These are phyloP conservation scores for Drosophila seclusa DNA, from an alignment of 2,888 invertebrate species.

Conservation along the genomic window DNA sequence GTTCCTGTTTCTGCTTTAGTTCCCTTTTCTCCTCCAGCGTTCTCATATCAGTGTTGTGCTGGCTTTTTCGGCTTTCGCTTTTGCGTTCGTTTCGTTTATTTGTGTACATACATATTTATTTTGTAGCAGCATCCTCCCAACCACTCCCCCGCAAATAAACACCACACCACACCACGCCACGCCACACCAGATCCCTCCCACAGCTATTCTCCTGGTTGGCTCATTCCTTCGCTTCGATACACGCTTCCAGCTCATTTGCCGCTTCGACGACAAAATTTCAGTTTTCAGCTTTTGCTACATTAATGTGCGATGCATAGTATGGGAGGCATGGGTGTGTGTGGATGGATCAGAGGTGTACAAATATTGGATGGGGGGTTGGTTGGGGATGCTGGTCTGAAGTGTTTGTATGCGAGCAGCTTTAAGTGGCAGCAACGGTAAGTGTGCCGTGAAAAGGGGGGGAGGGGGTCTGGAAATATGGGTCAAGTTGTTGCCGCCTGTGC, in stretches of 20 bases:
- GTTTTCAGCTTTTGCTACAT: slow-evolving; percentile 63
- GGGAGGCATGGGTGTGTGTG: not conserved
- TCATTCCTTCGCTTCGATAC: slow-evolving; percentile 48
- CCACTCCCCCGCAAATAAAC: slow-evolving; percentile 4
- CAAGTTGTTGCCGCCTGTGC: slow-evolving; percentile 79
- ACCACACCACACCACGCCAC: not conserved
- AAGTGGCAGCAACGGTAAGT: slow-evolving; percentile 64
- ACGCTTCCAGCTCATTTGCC: slow-evolving; percentile 78
- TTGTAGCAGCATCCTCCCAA: slow-evolving; percentile 48
- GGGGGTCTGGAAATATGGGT: slow-evolving; percentile 72
- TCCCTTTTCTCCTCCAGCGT: slow-evolving; percentile 2
- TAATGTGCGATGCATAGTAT: slow-evolving; percentile 52
- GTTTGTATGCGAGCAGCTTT: slow-evolving; percentile 67
- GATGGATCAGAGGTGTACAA: slow-evolving; percentile 44
- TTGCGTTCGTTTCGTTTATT: slow-evolving; percentile 55
- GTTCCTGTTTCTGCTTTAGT: not conserved
- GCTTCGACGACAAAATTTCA: slow-evolving; percentile 79
- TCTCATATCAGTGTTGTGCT: slow-evolving; percentile 32
- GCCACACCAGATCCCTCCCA: not conserved
- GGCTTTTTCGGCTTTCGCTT: slow-evolving; percentile 55
- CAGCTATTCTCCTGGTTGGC: not conserved
- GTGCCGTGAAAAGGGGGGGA: slow-evolving; percentile 12
- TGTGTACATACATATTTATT: slow-evolving; percentile 75
- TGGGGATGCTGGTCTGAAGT: slow-evolving; percentile 35
- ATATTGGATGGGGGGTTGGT: slow-evolving; percentile 21